These are phyloP conservation scores for Scomber scombrus DNA, from an alignment of 2,113 vertebrate species.

Conservation along the genomic window DNA sequence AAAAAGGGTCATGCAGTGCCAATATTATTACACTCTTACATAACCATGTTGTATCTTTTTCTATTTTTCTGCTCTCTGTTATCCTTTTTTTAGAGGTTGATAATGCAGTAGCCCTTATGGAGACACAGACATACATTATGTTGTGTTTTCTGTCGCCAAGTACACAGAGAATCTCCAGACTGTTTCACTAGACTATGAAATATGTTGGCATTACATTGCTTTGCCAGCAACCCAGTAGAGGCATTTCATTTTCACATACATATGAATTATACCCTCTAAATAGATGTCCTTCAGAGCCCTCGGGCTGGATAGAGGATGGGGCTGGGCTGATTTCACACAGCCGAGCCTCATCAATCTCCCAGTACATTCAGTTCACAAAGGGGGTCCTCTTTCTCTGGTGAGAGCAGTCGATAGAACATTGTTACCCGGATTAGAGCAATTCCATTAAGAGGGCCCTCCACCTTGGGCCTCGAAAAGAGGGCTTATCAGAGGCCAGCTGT, in stretches of 20 bases:
- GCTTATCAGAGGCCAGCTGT: slow-evolving; percentile 69
- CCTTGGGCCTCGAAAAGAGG: slow-evolving; percentile 51
- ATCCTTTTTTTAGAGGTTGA: slow-evolving; percentile 18
- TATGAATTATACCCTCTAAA: slow-evolving; percentile 69
- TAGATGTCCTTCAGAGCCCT: slow-evolving; percentile 43
- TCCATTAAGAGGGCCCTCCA: slow-evolving; percentile 72
- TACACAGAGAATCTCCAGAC: slow-evolving; percentile 41
- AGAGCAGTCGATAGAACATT: slow-evolving; percentile 70
- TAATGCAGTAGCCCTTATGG: slow-evolving; percentile 18
- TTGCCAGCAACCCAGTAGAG: slow-evolving; percentile 32
- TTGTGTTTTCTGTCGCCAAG: slow-evolving; percentile 49
- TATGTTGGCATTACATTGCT: slow-evolving; percentile 46
- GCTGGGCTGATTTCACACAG: slow-evolving; percentile 50
- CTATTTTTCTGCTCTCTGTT: slow-evolving; percentile 8
- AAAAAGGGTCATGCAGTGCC: slow-evolving; percentile 21
- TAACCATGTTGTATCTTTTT: slow-evolving; percentile 2
- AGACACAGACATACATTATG: slow-evolving; percentile 32
- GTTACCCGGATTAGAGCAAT: slow-evolving; percentile 73
- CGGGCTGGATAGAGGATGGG: slow-evolving; percentile 45
- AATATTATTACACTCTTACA: slow-evolving; percentile 17
- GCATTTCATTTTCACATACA: slow-evolving; percentile 66
- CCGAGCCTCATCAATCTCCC: slow-evolving; percentile 76
- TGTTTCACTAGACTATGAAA: slow-evolving; percentile 63
- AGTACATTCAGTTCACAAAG: slow-evolving; percentile 74
- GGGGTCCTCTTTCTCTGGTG: slow-evolving; percentile 72